These are phyloP conservation scores for Cistogaster globosa DNA, from an alignment of 2,888 invertebrate species.

Conservation along the genomic window DNA sequence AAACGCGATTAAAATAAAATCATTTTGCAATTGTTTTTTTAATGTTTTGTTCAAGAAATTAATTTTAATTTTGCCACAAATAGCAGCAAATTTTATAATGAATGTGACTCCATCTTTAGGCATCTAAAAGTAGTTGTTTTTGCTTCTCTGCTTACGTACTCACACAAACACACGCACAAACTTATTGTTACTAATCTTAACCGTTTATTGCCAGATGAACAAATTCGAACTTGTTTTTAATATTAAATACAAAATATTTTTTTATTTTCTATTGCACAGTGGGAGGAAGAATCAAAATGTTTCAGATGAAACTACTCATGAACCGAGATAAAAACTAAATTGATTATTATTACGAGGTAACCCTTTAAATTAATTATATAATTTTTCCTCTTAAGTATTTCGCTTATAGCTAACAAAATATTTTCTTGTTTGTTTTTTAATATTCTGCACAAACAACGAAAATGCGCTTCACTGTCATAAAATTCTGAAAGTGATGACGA, in stretches of 20 bases:
- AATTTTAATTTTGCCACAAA: background rate
- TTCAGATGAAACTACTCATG: too few relatives aligned
- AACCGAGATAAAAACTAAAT: too few relatives aligned
- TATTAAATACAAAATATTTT: conserved; percentile 1
- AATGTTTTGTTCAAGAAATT: background rate
- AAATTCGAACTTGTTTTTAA: conserved; percentile 19
- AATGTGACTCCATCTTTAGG: background rate
- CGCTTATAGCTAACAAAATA: too few relatives aligned
- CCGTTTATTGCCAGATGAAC: conserved; percentile 4
- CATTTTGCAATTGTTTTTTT: conserved; percentile 52
- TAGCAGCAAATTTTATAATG: background rate
- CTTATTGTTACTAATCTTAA: background rate
- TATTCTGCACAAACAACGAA: too few relatives aligned
- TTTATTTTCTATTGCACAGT: conserved; percentile 26
- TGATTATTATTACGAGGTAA: too few relatives aligned
- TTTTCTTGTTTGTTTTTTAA: too few relatives aligned
- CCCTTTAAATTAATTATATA: too few relatives aligned
- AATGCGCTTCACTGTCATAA: too few relatives aligned
- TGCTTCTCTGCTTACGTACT: background rate
- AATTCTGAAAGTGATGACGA: too few relatives aligned
- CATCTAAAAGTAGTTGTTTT: too few relatives aligned
- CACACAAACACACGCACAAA: background rate
- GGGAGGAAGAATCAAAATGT: too few relatives aligned
- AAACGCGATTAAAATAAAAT: background rate
- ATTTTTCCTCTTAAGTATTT: too few relatives aligned